Percentiles rank a stretch among this genome's conserved stretches.
phyloP scores from a whole-genome alignment of 1,140 invertebrate species.

The Penaeus indicus region DNA sequence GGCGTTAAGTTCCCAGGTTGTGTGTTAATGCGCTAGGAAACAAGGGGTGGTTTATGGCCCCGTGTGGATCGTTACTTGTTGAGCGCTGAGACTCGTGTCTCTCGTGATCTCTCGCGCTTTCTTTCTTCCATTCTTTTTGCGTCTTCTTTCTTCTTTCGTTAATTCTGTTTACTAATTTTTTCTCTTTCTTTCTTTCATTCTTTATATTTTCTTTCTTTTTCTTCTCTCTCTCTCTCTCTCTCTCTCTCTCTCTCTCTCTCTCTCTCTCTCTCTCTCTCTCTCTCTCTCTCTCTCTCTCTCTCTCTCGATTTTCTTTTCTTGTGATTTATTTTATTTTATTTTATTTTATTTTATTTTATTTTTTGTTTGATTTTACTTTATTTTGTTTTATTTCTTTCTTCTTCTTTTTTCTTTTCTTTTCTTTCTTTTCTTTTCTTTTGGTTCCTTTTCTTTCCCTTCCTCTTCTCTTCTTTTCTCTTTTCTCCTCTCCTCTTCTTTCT shows the following conservation, averaged over 20 bases:
- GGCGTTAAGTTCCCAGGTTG: no score
- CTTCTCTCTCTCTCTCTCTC: neutral
- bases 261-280: slow-evolving; percentile 12
- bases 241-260: slow-evolving; percentile 19
- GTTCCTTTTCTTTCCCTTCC: no score
- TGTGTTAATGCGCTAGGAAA: no score
- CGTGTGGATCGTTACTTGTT: neutral
- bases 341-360: slow-evolving; percentile 1
- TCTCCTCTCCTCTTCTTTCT: neutral
- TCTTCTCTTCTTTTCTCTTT: neutral
- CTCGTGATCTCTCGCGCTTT: neutral
- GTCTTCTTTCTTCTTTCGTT: neutral
- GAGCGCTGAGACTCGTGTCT: neutral
- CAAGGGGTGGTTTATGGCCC: no score
- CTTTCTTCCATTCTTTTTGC: no score
- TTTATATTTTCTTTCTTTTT: neutral
- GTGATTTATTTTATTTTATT: neutral
- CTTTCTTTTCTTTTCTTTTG: no score
- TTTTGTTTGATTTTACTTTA: slow-evolving; percentile 9
- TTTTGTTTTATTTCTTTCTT: neutral
- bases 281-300: slow-evolving; percentile 31
- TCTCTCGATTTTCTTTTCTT: neutral
- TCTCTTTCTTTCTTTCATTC: no score
- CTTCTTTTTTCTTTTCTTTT: neutral
- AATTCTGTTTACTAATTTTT: no score